phyloP scores from a whole-genome alignment of 2,888 invertebrate species.

The Rugalucina vietnamica region DNA sequence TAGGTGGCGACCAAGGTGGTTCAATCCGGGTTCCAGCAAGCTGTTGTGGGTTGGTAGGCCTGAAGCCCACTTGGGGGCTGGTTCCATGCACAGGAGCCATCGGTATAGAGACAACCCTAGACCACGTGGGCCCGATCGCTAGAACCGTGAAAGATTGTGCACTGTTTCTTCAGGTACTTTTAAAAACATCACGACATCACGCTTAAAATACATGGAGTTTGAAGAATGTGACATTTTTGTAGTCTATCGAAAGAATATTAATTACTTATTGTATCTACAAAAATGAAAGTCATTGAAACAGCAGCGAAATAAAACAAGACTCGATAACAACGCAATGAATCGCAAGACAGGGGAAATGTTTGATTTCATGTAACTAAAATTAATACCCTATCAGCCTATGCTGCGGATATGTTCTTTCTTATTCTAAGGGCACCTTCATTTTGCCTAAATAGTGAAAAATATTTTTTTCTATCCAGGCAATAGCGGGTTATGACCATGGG shows the following conservation, averaged over 20 bases:
- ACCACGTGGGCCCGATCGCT: constrained; percentile 82
- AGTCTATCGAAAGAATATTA: no score
- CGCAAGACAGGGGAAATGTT: no score
- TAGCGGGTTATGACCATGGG: constrained; percentile 76
- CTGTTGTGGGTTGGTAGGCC: constrained; percentile 80
- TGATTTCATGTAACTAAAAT: no score
- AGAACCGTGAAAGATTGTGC: constrained; percentile 80
- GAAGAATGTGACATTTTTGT: no score
- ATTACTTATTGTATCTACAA: no score
- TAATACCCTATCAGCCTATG: no score
- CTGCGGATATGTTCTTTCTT: no score
- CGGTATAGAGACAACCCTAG: constrained; percentile 74
- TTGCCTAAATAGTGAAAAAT: neutral
- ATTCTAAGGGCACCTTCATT: neutral
- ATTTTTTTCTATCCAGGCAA: constrained; percentile 61
- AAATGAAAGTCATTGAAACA: no score
- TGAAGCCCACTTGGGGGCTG: constrained; percentile 81
- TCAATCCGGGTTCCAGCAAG: constrained; percentile 79
- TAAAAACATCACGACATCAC: no score
- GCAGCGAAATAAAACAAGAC: no score
- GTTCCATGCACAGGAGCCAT: constrained; percentile 80
- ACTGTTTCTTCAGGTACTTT: constrained; percentile 75
- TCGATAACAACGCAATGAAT: no score
- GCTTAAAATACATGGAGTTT: no score
- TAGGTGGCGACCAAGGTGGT: constrained; percentile 82